Conservation (phyloP, 2,113 vertebrate species). For the Vidua chalybeata region DNA sequence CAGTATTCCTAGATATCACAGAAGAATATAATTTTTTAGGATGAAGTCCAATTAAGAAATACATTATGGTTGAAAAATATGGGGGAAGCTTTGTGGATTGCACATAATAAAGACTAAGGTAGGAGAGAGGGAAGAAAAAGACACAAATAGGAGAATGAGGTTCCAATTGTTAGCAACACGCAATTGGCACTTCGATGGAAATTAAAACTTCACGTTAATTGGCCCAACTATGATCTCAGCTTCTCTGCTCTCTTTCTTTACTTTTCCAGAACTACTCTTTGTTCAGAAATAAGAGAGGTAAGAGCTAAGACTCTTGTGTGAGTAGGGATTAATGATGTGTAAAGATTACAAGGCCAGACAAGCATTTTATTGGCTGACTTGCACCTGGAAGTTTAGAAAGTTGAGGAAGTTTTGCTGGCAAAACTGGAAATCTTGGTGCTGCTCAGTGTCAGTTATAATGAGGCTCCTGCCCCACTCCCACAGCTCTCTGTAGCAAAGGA, state of each 20-base stretch:
- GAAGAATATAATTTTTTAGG: background rate
- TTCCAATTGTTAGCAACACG: background rate
- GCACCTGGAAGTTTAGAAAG: background rate
- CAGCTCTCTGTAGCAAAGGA: background rate
- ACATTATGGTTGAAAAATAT: background rate
- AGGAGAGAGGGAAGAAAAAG: background rate
- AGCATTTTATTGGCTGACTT: background rate
- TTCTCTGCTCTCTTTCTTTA: background rate
- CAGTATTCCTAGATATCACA: background rate
- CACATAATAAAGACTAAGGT: background rate
- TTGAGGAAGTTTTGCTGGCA: background rate
- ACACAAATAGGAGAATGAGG: background rate
- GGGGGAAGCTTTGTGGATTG: background rate
- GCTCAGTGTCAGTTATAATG: background rate
- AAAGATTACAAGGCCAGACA: background rate
- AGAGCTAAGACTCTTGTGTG: background rate
- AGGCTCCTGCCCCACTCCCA: background rate
- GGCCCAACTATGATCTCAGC: background rate
- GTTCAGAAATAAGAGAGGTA: background rate
- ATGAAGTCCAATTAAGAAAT: background rate
- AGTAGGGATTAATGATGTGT: background rate
- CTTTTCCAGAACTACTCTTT: background rate
- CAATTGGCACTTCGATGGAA: background rate
- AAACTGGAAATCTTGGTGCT: background rate
- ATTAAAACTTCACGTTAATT: background rate